Evolutionary conservation across 92 coral and sea anemone species (phyloP).

Genomic region (Phenganax marumi): DNA sequence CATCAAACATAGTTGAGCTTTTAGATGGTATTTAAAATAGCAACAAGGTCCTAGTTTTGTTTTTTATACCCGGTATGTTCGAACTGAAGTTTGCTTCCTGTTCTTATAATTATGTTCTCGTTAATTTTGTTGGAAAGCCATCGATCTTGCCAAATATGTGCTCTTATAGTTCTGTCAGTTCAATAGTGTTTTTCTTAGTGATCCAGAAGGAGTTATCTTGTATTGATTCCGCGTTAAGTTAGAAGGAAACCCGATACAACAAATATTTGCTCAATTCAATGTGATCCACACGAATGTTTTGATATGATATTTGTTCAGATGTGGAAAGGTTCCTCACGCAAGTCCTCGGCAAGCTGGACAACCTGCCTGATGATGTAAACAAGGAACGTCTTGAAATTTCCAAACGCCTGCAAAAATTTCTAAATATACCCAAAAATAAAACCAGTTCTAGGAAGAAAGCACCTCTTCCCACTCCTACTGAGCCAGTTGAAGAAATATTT

Average conservation of each 20-base stretch:
- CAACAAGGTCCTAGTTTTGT: too few relatives aligned
- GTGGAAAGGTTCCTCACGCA: slow-evolving; percentile 72
- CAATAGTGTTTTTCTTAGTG: too few relatives aligned
- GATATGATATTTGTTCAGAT: slow-evolving; percentile 49
- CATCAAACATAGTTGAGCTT: neutral
- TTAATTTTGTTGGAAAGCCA: too few relatives aligned
- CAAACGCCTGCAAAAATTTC: slow-evolving; percentile 54
- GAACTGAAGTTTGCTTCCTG: too few relatives aligned
- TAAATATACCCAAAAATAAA: slow-evolving; percentile 21
- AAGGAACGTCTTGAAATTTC: slow-evolving; percentile 63
- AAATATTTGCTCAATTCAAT: too few relatives aligned
- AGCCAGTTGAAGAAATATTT: neutral
- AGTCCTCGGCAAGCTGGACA: slow-evolving; percentile 59
- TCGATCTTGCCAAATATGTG: too few relatives aligned
- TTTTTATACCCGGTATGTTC: too few relatives aligned
- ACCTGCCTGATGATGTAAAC: slow-evolving; percentile 66
- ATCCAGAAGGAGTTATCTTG: too few relatives aligned
- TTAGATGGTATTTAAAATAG: neutral
- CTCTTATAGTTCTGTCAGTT: too few relatives aligned
- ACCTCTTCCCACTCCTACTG: neutral
- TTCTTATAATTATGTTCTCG: too few relatives aligned
- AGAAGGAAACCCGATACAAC: too few relatives aligned
- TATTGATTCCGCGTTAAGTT: too few relatives aligned
- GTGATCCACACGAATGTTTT: neutral
- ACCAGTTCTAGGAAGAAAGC: neutral